Percentiles rank a stretch among this genome's conserved stretches.
phyloP scores from a whole-genome alignment of 2,113 vertebrate species.

The Phalacrocorax pelagicus region DNA sequence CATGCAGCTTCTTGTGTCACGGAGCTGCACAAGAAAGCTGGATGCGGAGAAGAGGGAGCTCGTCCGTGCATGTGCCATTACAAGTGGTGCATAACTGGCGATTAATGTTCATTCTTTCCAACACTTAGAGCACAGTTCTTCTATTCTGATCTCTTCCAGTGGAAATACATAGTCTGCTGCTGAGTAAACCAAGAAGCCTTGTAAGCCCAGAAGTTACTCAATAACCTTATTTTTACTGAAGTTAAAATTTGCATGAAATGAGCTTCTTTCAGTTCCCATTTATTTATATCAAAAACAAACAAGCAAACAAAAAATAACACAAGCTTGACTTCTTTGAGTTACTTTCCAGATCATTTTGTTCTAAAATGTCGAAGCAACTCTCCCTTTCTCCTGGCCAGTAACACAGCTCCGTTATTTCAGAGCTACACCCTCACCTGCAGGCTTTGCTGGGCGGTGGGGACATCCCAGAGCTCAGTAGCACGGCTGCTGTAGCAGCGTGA shows the following conservation, averaged over 20 bases:
- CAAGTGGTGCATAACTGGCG: not conserved
- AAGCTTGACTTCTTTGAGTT: not conserved
- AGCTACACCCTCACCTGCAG: not conserved
- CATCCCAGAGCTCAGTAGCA: not conserved
- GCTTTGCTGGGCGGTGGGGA: not conserved
- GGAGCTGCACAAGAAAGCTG: not conserved
- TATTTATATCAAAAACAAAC: not conserved
- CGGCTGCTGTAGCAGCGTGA: not conserved
- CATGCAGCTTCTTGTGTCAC: not conserved
- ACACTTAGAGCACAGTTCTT: not conserved
- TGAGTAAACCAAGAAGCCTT: not conserved
- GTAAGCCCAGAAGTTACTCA: not conserved
- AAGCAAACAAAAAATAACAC: not conserved
- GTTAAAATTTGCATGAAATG: not conserved
- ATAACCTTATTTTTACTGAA: not conserved
- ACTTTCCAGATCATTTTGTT: not conserved
- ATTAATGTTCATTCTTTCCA: not conserved
- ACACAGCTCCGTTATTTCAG: not conserved
- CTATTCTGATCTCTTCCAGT: not conserved
- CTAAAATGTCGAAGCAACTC: not conserved
- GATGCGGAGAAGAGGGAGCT: not conserved
- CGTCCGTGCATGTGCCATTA: not conserved
- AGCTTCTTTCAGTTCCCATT: not conserved
- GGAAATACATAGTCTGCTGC: not conserved
- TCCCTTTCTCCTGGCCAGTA: not conserved